A percentile compares a stretch with the other conserved stretches of the same genome.
Evolutionary conservation across 2,113 vertebrate genomes (phyloP).

Genomic region (Pachypanchax playfairii): DNA sequence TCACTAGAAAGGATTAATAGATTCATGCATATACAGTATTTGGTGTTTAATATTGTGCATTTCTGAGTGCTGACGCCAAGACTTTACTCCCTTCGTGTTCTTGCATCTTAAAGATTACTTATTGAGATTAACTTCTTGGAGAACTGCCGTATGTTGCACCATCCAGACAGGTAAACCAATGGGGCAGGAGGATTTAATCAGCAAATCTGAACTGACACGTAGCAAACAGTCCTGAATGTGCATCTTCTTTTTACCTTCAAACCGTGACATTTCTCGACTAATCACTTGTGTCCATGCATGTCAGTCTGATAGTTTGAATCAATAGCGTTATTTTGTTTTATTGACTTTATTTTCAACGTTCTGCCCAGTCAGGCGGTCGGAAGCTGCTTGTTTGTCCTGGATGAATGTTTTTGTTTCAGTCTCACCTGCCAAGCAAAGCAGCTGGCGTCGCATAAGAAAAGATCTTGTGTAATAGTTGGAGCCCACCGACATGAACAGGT

Average conservation of each 20-base stretch:
- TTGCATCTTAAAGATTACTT: constrained; percentile 50
- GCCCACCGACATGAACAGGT: constrained; percentile 30
- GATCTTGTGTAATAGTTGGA: constrained; percentile 58
- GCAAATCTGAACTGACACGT: constrained; percentile 49
- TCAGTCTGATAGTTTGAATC: constrained; percentile 58
- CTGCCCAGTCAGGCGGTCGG: constrained; percentile 65
- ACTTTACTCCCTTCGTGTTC: constrained; percentile 24
- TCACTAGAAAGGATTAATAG: constrained; percentile 66
- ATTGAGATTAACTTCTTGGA: constrained; percentile 31
- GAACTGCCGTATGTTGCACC: constrained; percentile 27
- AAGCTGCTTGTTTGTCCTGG: constrained; percentile 64
- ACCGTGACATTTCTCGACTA: constrained; percentile 6
- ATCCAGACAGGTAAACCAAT: constrained; percentile 22
- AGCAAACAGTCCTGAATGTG: constrained; percentile 29
- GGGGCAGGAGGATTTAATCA: constrained; percentile 44
- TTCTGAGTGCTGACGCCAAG: constrained; percentile 27
- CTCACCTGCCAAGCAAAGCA: constrained; percentile 69
- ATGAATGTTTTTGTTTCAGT: constrained; percentile 70
- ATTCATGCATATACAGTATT: constrained; percentile 36
- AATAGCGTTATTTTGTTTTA: constrained; percentile 56
- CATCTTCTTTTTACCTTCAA: too few species aligned
- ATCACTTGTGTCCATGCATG: constrained; percentile 20
- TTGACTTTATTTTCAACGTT: constrained; percentile 60
- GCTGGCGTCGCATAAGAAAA: constrained; percentile 49
- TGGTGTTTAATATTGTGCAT: constrained; percentile 43